These are phyloP conservation scores for Origma solitaria DNA, from an alignment of 2,113 vertebrate species.

Conservation along the genomic window DNA sequence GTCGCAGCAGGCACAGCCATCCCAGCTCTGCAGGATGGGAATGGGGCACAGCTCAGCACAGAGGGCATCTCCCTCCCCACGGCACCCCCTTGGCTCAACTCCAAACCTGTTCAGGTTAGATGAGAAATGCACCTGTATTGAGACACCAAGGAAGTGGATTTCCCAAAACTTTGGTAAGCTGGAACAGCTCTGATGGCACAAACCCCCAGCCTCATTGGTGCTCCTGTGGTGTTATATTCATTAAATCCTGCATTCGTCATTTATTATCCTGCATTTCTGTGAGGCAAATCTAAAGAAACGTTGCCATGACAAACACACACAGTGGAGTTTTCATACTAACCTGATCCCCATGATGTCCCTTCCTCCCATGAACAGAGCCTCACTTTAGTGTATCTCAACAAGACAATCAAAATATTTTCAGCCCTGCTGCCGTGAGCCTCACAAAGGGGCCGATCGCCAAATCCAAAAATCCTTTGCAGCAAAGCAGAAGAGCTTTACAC, in stretches of 20 bases:
- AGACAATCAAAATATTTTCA: constrained; percentile 19
- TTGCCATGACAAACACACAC: not conserved
- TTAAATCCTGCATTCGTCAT: not conserved
- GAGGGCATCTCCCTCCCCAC: not conserved
- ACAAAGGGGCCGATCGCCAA: not conserved
- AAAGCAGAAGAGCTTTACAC: not conserved
- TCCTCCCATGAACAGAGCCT: not conserved
- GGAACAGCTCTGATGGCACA: not conserved
- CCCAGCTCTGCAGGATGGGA: not conserved
- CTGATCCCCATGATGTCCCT: not conserved
- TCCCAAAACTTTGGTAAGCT: not conserved
- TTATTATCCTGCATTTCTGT: not conserved
- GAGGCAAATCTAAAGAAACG: not conserved
- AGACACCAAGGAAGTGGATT: not conserved
- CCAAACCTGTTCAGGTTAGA: not conserved
- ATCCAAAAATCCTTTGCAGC: not conserved
- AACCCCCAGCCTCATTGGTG: not conserved
- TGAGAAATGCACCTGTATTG: not conserved
- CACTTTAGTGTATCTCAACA: not conserved
- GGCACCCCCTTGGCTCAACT: not conserved
- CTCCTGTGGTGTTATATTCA: not conserved
- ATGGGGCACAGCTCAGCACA: not conserved
- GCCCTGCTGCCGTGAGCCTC: not conserved
- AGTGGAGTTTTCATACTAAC: not conserved
- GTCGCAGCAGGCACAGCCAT: not conserved